phyloP scores from a whole-genome alignment of 2,888 invertebrate genomes.

The Coelopa pilipes region DNA sequence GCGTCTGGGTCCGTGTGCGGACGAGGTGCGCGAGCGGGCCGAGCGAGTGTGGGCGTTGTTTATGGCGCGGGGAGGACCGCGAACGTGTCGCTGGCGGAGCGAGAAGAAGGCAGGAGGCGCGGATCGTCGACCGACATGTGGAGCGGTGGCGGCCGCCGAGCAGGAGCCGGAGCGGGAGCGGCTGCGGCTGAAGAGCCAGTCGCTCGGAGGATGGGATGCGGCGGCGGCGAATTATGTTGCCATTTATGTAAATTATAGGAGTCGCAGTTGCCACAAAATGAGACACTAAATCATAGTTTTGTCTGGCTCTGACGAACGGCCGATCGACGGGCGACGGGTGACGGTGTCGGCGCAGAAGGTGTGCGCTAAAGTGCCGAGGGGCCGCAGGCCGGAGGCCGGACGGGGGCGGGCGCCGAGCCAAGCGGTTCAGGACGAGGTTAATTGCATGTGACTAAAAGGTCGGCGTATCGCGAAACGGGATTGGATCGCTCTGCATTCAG shows the following conservation, averaged over 20 bases:
- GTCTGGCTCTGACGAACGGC: constrained; percentile 31
- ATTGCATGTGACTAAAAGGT: too few relatives aligned
- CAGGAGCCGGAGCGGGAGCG: neutral
- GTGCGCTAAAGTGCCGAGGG: too few relatives aligned
- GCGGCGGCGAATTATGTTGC: constrained; percentile 45
- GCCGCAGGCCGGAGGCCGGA: too few relatives aligned
- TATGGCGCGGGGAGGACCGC: neutral
- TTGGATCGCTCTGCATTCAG: too few relatives aligned
- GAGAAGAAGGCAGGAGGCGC: neutral
- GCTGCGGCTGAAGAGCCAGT: neutral
- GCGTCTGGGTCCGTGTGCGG: neutral
- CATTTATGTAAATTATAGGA: constrained; percentile 58
- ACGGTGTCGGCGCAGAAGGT: too few relatives aligned
- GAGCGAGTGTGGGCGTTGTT: neutral
- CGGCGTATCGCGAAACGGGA: too few relatives aligned
- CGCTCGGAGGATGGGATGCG: constrained; percentile 9
- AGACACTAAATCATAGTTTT: constrained; percentile 51
- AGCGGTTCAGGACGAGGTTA: too few relatives aligned
- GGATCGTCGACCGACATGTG: too few relatives aligned
- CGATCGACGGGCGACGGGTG: constrained; percentile 37
- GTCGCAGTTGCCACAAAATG: constrained; percentile 32
- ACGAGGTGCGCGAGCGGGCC: neutral
- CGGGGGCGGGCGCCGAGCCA: too few relatives aligned
- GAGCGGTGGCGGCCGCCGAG: neutral
- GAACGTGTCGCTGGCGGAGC: constrained; percentile 29